Conservation (phyloP, 2,113 vertebrate genomes). For the Oenanthe oenanthe region DNA sequence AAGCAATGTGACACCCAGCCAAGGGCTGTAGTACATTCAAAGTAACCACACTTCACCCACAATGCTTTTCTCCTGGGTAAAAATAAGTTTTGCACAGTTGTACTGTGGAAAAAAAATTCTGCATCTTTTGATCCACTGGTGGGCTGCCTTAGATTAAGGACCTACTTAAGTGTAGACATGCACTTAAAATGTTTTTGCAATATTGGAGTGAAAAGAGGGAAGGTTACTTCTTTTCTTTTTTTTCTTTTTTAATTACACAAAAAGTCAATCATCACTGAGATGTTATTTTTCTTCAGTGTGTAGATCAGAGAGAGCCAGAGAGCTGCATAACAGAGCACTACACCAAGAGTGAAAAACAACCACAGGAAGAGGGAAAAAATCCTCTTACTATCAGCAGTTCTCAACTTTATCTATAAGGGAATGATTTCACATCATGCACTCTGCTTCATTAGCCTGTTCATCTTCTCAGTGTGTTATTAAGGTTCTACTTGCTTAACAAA, state of each 20-base stretch:
- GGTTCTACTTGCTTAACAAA: conserved; percentile 37
- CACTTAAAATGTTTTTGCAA: background rate
- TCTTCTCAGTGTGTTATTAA: background rate
- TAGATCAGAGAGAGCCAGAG: background rate
- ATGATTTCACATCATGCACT: background rate
- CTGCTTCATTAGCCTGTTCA: conserved; percentile 29
- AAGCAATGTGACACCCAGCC: background rate
- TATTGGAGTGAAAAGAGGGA: background rate
- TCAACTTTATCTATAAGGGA: background rate
- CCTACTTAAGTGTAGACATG: background rate
- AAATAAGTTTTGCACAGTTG: background rate
- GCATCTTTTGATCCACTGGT: background rate
- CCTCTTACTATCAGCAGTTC: background rate
- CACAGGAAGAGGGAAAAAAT: background rate
- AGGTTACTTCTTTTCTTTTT: background rate
- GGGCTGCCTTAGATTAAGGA: background rate
- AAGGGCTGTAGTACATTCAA: background rate
- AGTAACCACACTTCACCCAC: background rate
- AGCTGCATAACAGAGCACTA: background rate
- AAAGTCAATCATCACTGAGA: background rate
- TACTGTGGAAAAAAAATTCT: background rate
- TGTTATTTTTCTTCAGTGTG: background rate
- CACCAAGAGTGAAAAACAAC: background rate
- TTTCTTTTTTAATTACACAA: background rate
- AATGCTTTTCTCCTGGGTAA: background rate